phyloP scores from a whole-genome alignment of 2,797 vertebrate genomes.

The Ctenopoma kingsleyae region DNA sequence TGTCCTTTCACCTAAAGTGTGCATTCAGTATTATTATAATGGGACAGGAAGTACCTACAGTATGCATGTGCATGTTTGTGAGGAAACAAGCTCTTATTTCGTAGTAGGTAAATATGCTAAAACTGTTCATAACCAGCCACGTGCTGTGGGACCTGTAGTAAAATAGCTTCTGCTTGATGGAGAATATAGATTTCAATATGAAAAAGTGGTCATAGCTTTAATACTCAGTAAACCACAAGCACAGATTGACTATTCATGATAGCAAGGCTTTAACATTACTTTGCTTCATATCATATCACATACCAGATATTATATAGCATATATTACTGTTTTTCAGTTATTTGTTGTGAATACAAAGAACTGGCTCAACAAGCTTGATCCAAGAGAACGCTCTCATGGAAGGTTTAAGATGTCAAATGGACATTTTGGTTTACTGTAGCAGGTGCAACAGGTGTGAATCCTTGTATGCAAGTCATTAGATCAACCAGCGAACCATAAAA shows the following conservation, averaged over 20 bases:
- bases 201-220: not conserved
- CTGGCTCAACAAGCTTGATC: not conserved
- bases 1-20: too few relatives aligned
- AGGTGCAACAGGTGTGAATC: slow-evolving; percentile 19
- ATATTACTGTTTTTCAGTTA: not conserved
- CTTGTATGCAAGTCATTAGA: slow-evolving; percentile 18
- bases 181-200: not conserved
- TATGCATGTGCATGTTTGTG: not conserved
- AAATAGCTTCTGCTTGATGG: not conserved
- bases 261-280: not conserved
- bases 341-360: slow-evolving; percentile 8
- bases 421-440: slow-evolving; percentile 6
- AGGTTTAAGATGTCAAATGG: slow-evolving; percentile 1
- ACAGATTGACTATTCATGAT: not conserved
- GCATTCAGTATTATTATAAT: not conserved
- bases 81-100: not conserved
- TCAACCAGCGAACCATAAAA: slow-evolving; percentile 21
- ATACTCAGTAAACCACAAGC: not conserved
- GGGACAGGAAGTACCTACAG: not conserved
- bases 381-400: not conserved
- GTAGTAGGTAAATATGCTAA: not conserved
- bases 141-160: not conserved
- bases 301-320: not conserved
- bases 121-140: not conserved
- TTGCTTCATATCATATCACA: not conserved